Percentiles rank a stretch among this genome's conserved stretches.
Conservation (phyloP, 2,888 invertebrate species). For the Physocephala rufipes region DNA sequence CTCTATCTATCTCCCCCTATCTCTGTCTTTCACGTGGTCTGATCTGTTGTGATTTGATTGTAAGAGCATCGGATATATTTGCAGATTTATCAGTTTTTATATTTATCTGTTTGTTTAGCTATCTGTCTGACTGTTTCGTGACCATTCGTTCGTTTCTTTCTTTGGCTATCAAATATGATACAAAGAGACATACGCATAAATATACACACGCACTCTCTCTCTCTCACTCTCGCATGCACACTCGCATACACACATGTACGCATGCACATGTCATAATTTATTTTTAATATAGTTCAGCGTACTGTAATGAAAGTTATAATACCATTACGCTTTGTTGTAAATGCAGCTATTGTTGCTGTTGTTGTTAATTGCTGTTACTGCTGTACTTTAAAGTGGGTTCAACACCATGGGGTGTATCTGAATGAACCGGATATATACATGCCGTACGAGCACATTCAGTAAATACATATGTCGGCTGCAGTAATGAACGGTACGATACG, state of each 20-base stretch:
- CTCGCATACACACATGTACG: no score
- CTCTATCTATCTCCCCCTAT: neutral
- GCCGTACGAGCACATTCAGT: neutral
- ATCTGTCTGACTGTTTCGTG: neutral
- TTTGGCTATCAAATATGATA: conserved; percentile 35
- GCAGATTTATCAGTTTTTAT: neutral
- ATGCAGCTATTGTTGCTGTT: conserved; percentile 19
- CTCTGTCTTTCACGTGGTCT: neutral
- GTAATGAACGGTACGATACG: no score
- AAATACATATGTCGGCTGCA: conserved; percentile 6
- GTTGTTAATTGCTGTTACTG: neutral
- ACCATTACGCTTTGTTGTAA: conserved; percentile 17
- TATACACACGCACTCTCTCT: no score
- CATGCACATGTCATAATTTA: no score
- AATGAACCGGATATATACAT: neutral
- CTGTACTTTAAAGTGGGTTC: conserved; percentile 9
- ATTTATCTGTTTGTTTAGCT: conserved; percentile 14
- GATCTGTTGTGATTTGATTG: no score
- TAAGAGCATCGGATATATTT: neutral
- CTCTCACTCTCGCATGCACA: no score
- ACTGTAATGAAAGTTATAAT: conserved; percentile 19
- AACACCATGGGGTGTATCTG: conserved; percentile 8
- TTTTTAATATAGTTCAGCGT: conserved; percentile 24
- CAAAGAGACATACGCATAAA: no score
- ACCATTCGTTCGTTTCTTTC: conserved; percentile 6